Evolutionary conservation across 1,140 invertebrate genomes (phyloP), one percentile per base, ranked within the genome.

Genomic region (Mercenaria mercenaria): DNA sequence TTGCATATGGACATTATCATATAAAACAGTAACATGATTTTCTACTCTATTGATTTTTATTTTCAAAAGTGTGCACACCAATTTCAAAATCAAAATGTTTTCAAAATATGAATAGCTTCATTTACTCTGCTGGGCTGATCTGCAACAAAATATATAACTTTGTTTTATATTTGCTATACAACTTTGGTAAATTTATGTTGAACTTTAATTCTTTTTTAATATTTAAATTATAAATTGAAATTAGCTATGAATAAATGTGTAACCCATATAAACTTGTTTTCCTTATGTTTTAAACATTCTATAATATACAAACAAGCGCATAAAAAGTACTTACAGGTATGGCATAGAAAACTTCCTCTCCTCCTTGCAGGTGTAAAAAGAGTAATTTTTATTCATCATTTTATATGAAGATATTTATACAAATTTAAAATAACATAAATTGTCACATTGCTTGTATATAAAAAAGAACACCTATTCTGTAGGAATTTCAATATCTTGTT

Each of bases 1-100:
- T 72, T 56, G 69, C 84, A 0, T 86, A 76, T 59, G 67, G 69
- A 37, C 59, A 47, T 69, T 84, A 72, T 43, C 39, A 41, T 47
- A 47, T 72, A 43, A 13, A 69, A 69, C 26, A 69, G 34, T 37
- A 32, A 69, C 23, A 13, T 13, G 56, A n/a, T 59, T 20, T 6
- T 59, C 4, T 20, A 59, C 20, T 59, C 20, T n/a, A 10, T 26
- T n/a, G 23, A n/a, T 6, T 26, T 10, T 59, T n/a, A 59, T n/a
- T 13, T 8, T 59, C 18, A 59, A 10, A 59, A 50, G 47, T 10
- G 10, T 50, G 18, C 26, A 26, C 56, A 59, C 56, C 4, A n/a
- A 59, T 6, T 59, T n/a, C 26, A 59, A 20, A 59, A 13, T 59
- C 20, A n/a, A 20, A n/a, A 20, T 13, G 56, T 59, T 4, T 10